phyloP scores from a whole-genome alignment of 1,140 invertebrate species.

The Gonatopus flavifemur region DNA sequence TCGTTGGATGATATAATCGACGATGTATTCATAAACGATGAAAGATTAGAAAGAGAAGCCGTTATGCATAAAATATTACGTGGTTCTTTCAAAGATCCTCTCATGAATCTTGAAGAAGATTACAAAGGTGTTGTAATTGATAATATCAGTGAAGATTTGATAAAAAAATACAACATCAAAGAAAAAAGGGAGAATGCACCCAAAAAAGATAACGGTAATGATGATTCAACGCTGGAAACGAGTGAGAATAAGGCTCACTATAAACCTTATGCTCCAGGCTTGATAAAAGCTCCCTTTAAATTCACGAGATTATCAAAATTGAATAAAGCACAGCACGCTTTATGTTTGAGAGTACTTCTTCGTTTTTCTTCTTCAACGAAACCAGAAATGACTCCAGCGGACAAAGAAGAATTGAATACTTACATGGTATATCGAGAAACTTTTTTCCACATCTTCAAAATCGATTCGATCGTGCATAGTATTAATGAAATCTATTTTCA shows the following conservation, averaged over 20 bases:
- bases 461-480: neutral
- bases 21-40: slow-evolving; percentile 25
- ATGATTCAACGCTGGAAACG: neutral
- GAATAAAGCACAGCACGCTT: slow-evolving; percentile 20
- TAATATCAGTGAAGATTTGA: slow-evolving; percentile 4
- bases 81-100: slow-evolving; percentile 28
- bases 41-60: slow-evolving; percentile 32
- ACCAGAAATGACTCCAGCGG: slow-evolving; percentile 11
- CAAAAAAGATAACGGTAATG: neutral
- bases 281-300: slow-evolving; percentile 16
- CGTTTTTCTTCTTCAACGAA: slow-evolving; percentile 22
- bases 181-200: neutral
- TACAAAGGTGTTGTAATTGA: slow-evolving; percentile 14
- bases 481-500: slow-evolving; percentile 11
- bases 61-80: slow-evolving; percentile 30
- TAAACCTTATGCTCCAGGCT: slow-evolving; percentile 30
- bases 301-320: slow-evolving; percentile 29
- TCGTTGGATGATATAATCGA: slow-evolving; percentile 33
- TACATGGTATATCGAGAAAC: slow-evolving; percentile 26
- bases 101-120: slow-evolving; percentile 26
- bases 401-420: slow-evolving; percentile 26
- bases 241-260: neutral
- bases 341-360: slow-evolving; percentile 26
- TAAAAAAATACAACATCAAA: neutral
- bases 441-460: neutral